Evolutionary conservation across 2,797 vertebrate species (phyloP).

Genomic region (Acropternis orthonyx): DNA sequence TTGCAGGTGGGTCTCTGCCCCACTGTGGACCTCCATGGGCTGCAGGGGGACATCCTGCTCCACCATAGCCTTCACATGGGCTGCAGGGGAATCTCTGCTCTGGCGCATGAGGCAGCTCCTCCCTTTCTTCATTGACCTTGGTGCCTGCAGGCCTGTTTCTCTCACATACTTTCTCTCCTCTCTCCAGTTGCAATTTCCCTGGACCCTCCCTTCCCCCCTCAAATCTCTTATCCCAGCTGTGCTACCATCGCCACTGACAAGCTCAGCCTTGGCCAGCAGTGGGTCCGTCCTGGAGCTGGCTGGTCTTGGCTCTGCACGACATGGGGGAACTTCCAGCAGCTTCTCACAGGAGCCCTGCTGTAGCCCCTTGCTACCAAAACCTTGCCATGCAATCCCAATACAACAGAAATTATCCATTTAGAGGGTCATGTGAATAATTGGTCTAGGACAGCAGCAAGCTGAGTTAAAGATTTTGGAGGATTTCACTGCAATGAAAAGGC

Average conservation of each 20-base stretch:
- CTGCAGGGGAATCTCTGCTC: not conserved
- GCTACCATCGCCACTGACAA: not conserved
- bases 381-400: not conserved
- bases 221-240: not conserved
- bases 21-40: fast-evolving
- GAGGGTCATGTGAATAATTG: too few relatives aligned
- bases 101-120: not conserved
- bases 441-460: too few relatives aligned
- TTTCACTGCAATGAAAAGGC: too few relatives aligned
- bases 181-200: not conserved
- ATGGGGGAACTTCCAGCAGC: not conserved
- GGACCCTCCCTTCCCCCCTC: not conserved
- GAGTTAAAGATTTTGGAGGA: too few relatives aligned
- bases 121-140: not conserved
- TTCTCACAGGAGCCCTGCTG: not conserved
- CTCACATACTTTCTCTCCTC: not conserved
- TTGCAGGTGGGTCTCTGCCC: not conserved
- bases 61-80: not conserved
- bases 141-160: not conserved
- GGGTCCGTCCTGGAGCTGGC: not conserved
- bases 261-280: not conserved
- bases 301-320: fast-evolving
- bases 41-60: not conserved
- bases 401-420: too few relatives aligned
- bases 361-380: not conserved